Evolutionary conservation across 2,113 vertebrate genomes (phyloP).

Genomic region (Leucoraja erinaceus): DNA sequence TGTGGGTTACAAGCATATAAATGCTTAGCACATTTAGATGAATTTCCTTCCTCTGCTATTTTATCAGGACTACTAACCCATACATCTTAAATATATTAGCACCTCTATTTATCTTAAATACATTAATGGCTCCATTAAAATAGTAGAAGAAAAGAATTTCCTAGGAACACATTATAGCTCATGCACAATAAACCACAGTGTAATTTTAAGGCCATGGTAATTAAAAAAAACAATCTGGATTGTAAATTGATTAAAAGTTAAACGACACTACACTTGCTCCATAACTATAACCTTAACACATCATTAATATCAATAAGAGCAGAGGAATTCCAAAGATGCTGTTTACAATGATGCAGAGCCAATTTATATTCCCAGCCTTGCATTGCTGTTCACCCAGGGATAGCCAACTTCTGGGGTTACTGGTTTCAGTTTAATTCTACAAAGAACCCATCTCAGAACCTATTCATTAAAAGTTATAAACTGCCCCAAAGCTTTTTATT

Average conservation of each 20-base stretch:
- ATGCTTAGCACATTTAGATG: conserved; percentile 6
- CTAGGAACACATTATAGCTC: conserved; percentile 4
- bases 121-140: conserved; percentile 22
- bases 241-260: conserved; percentile 35
- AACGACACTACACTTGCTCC: conserved; percentile 7
- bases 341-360: neutral
- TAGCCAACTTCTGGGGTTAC: neutral
- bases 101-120: conserved; percentile 34
- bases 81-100: conserved; percentile 29
- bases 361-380: neutral
- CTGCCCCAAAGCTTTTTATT: neutral
- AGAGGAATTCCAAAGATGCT: conserved; percentile 18
- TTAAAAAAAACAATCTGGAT: conserved; percentile 32
- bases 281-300: conserved; percentile 27
- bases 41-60: neutral
- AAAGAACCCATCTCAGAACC: neutral
- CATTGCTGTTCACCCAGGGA: neutral
- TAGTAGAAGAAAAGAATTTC: conserved; percentile 18
- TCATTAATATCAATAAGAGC: conserved; percentile 33
- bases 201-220: conserved; percentile 29
- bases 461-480: neutral
- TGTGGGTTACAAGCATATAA: conserved; percentile 13
- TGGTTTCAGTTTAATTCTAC: neutral
- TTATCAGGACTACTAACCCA: neutral
- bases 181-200: conserved; percentile 33